Evolutionary conservation across 2,113 vertebrate genomes (phyloP), one percentile per base, ranked within the genome.

Genomic region (Equus quagga): DNA sequence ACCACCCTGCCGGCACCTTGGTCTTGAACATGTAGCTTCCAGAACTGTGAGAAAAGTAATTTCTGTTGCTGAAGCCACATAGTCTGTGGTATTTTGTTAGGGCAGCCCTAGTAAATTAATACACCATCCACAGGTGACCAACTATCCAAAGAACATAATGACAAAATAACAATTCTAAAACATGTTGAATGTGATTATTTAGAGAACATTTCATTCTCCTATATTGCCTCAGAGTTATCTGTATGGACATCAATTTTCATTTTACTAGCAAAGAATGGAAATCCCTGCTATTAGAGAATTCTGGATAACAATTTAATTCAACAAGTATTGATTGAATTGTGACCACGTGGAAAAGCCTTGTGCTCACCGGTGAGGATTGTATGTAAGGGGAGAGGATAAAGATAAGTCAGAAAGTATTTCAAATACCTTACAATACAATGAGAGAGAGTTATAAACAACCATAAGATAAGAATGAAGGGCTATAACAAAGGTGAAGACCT

Each of bases 231-330:
- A 79, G 69, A 79, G 46, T 95, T 93, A 94, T 90, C 15, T 8
- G 8, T 36, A 65, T 54, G 33, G 60, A 18, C 44, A 89, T 64
- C 60, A 56, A 60, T 64, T 93, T 92, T 87, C 73, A 87, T 69
- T 89, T 79, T 46, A 89, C 51, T 49, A 86, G 79, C 49, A 83
- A 78, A 96, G 54, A 89, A 95, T 44, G 15, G 95, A 89, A 89
- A 67, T 54, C 10, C 46, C 84, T 65, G 49, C 36, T 93, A 46
- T 85, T 80, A 70, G 60, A 85, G 73, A 89, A 60, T 69, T 64
- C 69, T 60, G 51, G 31, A 51, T 44, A 89, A 56, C 23, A 49
- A 84, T 92, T 93, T 87, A 94, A 97, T 82, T 93, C 49, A 60
- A 69, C 36, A 86, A 56, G 12, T 31, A 86, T 72, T 89, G 82